Base-by-base conservation (phyloP, 2,888 invertebrate species). In the Melolontha melolontha region DNA sequence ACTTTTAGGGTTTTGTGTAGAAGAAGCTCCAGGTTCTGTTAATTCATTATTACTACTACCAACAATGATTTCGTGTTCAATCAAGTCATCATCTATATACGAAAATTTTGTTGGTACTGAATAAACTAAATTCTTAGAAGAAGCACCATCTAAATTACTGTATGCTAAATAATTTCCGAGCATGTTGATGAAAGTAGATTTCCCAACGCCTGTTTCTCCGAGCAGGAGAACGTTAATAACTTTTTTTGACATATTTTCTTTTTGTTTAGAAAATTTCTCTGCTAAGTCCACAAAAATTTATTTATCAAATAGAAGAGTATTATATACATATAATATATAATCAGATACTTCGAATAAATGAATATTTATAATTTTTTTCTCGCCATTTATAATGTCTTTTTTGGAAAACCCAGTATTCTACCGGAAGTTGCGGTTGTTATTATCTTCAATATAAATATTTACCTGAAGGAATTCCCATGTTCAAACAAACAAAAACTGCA, bases 101-200 rank as follows among this genome's bases (percentile, higher is more conserved):
- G 50, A 39, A 14, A 66, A 66, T 27, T 55, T 57, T 8, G 55
- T 49, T 4, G 66, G 66, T 5, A 57, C 29, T 7, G 34, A 44
- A 29, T 54, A 54, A 5, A 54, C 10, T 16, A 65, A 54, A 8
- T 47, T 47, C 5, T 16, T 22, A 11, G n/a, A 12, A 7, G 29
- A 42, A 8, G 69, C 70, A 1, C 78, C 80, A 29, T 71, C 64
- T 42, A 75, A 66, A 40, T 76, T 74, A 41, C 72, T 69, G 2
- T 71, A 64, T 59, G 72, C 75, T 10, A 80, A 64, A 64, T 81
- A 81, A 71, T 81, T 81, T 4, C 75, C 76, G 40, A 81, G 66
- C 6, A 80, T 72, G 66, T 81, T 81, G 22, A 81, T 79, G 51
- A 81, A 79, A 0, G 81, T 81, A 0, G 81, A 81, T 73, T 81